Conservation (phyloP, 2,888 invertebrate genomes). For the Drosophila bunnanda region DNA sequence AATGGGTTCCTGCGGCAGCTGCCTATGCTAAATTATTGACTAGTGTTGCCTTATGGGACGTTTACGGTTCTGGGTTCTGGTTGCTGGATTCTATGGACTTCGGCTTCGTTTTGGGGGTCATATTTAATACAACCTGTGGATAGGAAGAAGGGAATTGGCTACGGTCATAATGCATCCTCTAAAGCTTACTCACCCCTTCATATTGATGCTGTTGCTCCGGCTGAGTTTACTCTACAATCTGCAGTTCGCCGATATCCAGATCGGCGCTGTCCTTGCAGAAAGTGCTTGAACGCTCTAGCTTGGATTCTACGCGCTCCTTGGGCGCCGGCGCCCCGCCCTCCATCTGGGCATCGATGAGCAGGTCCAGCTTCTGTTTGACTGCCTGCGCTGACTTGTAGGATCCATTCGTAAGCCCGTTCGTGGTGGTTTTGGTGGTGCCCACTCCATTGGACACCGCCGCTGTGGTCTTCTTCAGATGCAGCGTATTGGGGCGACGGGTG, state of each 20-base stretch:
- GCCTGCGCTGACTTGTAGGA: conserved; percentile 76
- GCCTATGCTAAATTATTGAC: conserved; percentile 79
- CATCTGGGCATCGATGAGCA: conserved; percentile 76
- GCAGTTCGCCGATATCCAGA: conserved; percentile 82
- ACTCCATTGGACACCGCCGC: conserved; percentile 44
- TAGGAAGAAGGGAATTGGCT: background rate
- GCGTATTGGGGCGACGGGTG: conserved; percentile 81
- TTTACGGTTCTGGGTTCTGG: conserved; percentile 55
- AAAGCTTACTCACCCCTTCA: conserved; percentile 2
- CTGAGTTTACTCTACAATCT: conserved; percentile 82
- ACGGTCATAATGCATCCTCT: too few relatives aligned
- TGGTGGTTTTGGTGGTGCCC: conserved; percentile 30
- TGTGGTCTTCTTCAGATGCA: conserved; percentile 80
- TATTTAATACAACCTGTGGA: conserved; percentile 69
- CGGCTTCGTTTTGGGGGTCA: conserved; percentile 31
- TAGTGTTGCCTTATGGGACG: conserved; percentile 83
- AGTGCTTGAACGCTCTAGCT: conserved; percentile 85
- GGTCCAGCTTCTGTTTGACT: conserved; percentile 82
- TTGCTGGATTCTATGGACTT: conserved; percentile 8
- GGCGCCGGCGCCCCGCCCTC: conserved; percentile 43
- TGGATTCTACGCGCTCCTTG: conserved; percentile 68
- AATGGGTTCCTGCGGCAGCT: conserved; percentile 72
- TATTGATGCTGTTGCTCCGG: conserved; percentile 5
- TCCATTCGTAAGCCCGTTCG: conserved; percentile 70
- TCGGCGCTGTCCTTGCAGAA: conserved; percentile 85